A percentile compares a stretch with the other conserved stretches of the same genome.
phyloP scores from a whole-genome alignment of 2,113 vertebrate species.

The Oncorhynchus tshawytscha region DNA sequence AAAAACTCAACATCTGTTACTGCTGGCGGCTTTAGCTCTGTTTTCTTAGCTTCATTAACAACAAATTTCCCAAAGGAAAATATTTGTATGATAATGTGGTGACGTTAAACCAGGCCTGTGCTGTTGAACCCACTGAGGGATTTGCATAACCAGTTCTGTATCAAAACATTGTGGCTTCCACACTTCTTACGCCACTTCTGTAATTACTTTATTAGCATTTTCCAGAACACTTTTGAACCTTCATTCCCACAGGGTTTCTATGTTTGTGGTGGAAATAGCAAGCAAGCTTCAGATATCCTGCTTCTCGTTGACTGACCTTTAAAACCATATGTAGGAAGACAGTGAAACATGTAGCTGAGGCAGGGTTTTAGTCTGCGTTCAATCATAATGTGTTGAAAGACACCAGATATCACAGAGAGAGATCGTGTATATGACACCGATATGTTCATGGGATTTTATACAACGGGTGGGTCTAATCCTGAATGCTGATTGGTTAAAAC shows the following conservation, averaged over 20 bases:
- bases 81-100: background rate
- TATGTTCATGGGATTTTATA: no score
- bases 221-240: background rate
- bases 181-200: background rate
- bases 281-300: background rate
- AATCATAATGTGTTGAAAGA: constrained; percentile 19
- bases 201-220: background rate
- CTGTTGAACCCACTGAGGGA: background rate
- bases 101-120: background rate
- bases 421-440: no score
- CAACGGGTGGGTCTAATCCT: no score
- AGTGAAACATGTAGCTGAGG: background rate
- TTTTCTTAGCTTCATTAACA: background rate
- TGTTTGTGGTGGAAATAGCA: constrained; percentile 8
- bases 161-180: background rate
- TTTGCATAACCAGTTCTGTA: background rate
- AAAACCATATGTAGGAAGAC: background rate
- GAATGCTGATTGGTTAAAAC: no score
- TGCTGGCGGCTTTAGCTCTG: background rate
- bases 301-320: background rate
- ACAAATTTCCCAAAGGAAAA: background rate
- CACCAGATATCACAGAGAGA: constrained; percentile 1
- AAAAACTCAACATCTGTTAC: background rate
- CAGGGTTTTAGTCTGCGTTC: constrained; percentile 1
- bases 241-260: background rate